phyloP scores from a whole-genome alignment of 2,113 vertebrate species.

The Synodontis membranacea region DNA sequence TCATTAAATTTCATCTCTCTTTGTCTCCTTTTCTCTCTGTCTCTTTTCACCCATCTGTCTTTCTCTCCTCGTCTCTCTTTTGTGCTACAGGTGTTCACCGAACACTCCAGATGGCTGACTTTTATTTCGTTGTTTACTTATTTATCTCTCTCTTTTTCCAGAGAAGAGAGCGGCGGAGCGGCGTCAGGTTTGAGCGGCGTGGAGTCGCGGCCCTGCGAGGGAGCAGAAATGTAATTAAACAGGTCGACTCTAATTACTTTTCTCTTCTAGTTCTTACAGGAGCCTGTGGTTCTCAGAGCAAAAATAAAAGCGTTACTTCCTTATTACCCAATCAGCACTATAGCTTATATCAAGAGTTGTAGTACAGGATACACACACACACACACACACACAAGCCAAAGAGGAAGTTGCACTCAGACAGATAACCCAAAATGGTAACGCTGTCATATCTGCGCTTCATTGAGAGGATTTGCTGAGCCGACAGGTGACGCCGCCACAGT shows the following conservation, averaged over 20 bases:
- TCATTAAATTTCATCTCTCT: not conserved
- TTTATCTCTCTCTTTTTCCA: not conserved
- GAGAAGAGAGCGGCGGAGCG: accelerated
- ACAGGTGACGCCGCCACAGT: not conserved
- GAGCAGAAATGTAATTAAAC: not conserved
- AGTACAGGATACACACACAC: not conserved
- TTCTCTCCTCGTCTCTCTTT: too few species aligned
- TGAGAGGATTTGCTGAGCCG: not conserved
- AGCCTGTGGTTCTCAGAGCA: not conserved
- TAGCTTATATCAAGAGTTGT: not conserved
- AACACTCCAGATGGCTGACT: not conserved
- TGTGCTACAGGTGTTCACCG: not conserved
- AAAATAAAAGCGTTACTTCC: not conserved
- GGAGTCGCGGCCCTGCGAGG: not conserved
- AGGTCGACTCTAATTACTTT: conserved; percentile 28
- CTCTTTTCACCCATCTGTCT: not conserved
- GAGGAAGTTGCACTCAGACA: not conserved
- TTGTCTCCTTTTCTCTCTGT: not conserved
- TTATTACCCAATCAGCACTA: not conserved
- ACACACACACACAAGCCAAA: not conserved
- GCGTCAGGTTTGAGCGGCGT: too few species aligned
- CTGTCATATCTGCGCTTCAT: not conserved
- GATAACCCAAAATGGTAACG: not conserved
- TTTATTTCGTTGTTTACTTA: not conserved
- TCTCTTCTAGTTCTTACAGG: not conserved